phyloP scores from a whole-genome alignment of 2,888 invertebrate species.

The Chloroclysta siterata region DNA sequence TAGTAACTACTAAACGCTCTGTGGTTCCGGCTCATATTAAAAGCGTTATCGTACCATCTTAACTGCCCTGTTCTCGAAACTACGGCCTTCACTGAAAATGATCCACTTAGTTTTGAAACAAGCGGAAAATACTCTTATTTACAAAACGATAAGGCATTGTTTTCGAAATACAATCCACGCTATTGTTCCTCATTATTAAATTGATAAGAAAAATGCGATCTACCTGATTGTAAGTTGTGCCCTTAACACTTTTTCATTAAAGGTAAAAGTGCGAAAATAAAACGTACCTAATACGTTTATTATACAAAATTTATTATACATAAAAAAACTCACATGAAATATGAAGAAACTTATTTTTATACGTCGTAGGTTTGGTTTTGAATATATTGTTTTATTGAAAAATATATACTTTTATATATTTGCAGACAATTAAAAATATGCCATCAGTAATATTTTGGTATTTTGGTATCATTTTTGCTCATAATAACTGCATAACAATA shows the following conservation, averaged over 20 bases:
- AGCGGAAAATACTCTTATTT: constrained; percentile 57
- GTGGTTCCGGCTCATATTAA: constrained; percentile 83
- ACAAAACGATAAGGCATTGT: constrained; percentile 45
- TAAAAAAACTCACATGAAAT: too few relatives aligned
- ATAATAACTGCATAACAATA: too few relatives aligned
- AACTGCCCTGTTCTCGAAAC: constrained; percentile 81
- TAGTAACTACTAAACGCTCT: constrained; percentile 26
- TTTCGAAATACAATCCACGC: constrained; percentile 36
- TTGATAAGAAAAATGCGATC: constrained; percentile 74
- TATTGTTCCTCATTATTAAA: constrained; percentile 80
- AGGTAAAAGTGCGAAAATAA: constrained; percentile 20
- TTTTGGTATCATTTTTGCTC: too few relatives aligned
- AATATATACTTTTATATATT: too few relatives aligned
- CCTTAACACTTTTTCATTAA: constrained; percentile 47
- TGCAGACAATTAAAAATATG: too few relatives aligned
- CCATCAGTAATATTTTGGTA: too few relatives aligned
- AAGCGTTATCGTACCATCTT: constrained; percentile 80
- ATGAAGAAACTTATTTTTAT: too few relatives aligned
- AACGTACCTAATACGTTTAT: too few relatives aligned
- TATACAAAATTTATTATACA: too few relatives aligned
- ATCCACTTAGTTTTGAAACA: constrained; percentile 67
- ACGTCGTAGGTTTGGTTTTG: too few relatives aligned
- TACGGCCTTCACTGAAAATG: constrained; percentile 76
- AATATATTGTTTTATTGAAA: too few relatives aligned
- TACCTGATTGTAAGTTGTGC: constrained; percentile 50